Evolutionary conservation across 2,797 vertebrate genomes (phyloP), one percentile per base, ranked within the genome.

Genomic region (Lindbergichthys nudifrons): DNA sequence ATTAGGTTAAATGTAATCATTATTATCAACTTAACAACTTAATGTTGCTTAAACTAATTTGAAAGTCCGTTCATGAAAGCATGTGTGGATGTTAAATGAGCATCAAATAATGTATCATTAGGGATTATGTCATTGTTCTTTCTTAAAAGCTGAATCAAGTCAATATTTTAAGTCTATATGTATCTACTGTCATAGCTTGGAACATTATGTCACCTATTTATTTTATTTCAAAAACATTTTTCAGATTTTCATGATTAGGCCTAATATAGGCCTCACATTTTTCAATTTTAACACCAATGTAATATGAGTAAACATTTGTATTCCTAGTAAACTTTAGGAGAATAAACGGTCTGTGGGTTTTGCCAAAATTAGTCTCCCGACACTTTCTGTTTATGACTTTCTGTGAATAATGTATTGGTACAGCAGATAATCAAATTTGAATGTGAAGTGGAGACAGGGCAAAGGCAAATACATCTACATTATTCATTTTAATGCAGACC

Each of bases 401-500:
- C 59, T 62, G 41, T 61, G 60, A 70, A 32, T 75, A 80, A 73
- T 73, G 73, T 79, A 53, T 70, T 77, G 68, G 79, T 80, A 73
- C 59, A 66, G 63, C n/a, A 70, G 30, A 70, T 73, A 83, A 87
- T 82, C 43, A 74, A 58, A 75, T 85, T 48, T 67, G 41, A 77
- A 83, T 78, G 63, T 30, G 42, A 75, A 63, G 63, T 0, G 0
- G 65, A 45, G 36, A 83, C 88, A 72, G 76, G 68, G 53, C 53
- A 66, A 79, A 75, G 68, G 53, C 53, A 66, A 79, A 75, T 3
- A 64, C 47, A 50, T 70, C 16, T 18, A 45, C 64, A 71, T 79
- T 61, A 80, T 70, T 80, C 48, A 65, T 75, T 56, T 39, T 66
- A 70, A 77, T 70, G 47, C 53, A 46, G 39, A 48, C 19, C 4